These are phyloP conservation scores for Schrankia costaestrigalis DNA, from an alignment of 2,888 invertebrate species.

Conservation along the genomic window DNA sequence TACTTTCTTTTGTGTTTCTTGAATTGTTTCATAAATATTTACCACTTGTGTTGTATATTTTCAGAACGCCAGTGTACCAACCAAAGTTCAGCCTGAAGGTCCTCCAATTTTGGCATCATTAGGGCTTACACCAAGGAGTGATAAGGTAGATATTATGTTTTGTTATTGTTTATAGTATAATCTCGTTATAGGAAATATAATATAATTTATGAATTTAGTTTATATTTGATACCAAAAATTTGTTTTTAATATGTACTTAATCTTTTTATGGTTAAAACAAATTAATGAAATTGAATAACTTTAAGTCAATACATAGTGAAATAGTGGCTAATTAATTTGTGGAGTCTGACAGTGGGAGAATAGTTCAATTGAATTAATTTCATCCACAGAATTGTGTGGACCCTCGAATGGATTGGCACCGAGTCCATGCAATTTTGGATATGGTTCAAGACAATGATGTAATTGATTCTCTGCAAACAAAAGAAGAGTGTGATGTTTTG, in stretches of 20 bases:
- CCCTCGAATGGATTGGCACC: constrained; percentile 76
- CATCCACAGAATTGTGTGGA: constrained; percentile 75
- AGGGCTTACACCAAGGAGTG: constrained; percentile 77
- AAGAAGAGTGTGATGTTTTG: constrained; percentile 62
- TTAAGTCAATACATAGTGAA: neutral
- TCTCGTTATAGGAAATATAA: too few relatives aligned
- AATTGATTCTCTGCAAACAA: constrained; percentile 65
- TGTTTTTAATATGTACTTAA: constrained; percentile 38
- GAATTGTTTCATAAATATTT: too few relatives aligned
- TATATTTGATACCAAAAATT: too few relatives aligned
- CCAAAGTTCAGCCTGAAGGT: constrained; percentile 71
- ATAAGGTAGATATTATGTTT: constrained; percentile 67
- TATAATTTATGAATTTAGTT: too few relatives aligned
- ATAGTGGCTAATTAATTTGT: constrained; percentile 13
- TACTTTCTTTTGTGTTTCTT: too few relatives aligned
- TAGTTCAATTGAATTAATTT: constrained; percentile 73
- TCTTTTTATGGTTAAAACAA: too few relatives aligned
- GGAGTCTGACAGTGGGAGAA: constrained; percentile 43
- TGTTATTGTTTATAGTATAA: neutral
- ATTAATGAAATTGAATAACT: too few relatives aligned
- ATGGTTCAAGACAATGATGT: constrained; percentile 70
- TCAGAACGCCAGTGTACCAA: constrained; percentile 55
- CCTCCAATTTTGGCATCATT: constrained; percentile 76
- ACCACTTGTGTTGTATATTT: too few relatives aligned
- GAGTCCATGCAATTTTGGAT: constrained; percentile 73